Evolutionary conservation across 2,113 vertebrate species (phyloP).

Genomic region (Callorhinus ursinus): DNA sequence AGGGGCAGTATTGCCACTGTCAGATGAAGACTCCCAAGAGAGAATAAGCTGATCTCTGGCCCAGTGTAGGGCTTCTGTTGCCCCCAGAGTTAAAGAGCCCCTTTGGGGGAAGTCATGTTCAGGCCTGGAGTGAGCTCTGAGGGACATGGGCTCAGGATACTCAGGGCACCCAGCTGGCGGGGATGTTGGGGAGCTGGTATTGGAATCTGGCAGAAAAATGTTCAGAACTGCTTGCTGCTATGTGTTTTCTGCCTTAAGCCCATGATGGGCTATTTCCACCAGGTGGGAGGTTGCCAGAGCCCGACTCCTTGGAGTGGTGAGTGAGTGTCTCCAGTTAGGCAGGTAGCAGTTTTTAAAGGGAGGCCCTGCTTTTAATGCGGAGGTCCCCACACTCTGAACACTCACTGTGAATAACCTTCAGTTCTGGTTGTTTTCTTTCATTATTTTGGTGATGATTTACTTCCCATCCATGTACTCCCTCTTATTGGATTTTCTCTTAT

Average conservation of each 20-base stretch:
- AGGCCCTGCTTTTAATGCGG: not conserved
- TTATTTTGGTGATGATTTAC: not conserved
- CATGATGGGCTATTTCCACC: not conserved
- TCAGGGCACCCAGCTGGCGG: not conserved
- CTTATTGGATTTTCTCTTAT: not conserved
- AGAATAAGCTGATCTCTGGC: not conserved
- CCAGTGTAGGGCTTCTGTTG: not conserved
- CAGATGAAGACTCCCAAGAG: not conserved
- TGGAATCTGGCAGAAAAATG: not conserved
- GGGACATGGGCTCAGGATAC: not conserved
- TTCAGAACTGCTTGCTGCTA: not conserved
- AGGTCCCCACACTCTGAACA: not conserved
- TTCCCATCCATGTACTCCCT: not conserved
- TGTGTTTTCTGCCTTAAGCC: not conserved
- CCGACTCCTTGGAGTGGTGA: too few species aligned
- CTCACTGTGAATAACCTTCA: not conserved
- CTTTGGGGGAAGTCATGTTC: not conserved
- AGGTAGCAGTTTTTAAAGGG: not conserved
- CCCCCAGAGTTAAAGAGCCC: not conserved
- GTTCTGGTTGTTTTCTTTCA: conserved; percentile 26
- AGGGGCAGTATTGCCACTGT: fast-evolving
- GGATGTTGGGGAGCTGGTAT: not conserved
- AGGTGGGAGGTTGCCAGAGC: not conserved
- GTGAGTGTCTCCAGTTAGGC: too few species aligned
- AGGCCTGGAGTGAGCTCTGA: too few species aligned